phyloP scores from a whole-genome alignment of 2,888 invertebrate genomes.

The Epiblema foenella region DNA sequence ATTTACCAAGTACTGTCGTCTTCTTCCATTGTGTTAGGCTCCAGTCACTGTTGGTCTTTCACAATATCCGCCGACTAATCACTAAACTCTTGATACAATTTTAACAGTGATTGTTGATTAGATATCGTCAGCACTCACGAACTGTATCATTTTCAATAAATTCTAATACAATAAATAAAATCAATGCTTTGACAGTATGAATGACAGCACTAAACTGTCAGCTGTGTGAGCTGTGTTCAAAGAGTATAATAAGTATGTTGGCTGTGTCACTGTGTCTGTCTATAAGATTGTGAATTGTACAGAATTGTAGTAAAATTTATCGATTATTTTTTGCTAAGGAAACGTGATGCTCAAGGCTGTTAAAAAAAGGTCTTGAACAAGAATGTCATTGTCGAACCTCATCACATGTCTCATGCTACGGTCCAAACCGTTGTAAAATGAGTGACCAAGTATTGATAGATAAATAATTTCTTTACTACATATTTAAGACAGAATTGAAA shows the following conservation, averaged over 20 bases:
- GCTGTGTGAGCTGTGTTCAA: too few relatives aligned
- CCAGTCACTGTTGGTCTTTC: slow-evolving; percentile 18
- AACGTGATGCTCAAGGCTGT: slow-evolving; percentile 21
- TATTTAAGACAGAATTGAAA: too few relatives aligned
- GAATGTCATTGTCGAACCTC: slow-evolving; percentile 26
- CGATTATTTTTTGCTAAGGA: slow-evolving; percentile 13
- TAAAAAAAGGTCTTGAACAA: slow-evolving; percentile 22
- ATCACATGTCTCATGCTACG: slow-evolving; percentile 3
- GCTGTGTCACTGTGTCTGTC: background rate
- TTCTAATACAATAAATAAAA: slow-evolving; percentile 39
- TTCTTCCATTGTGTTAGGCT: slow-evolving; percentile 78
- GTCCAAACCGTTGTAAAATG: slow-evolving; percentile 9
- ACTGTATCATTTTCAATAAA: slow-evolving; percentile 14
- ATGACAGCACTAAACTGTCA: slow-evolving; percentile 25
- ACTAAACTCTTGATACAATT: slow-evolving; percentile 10
- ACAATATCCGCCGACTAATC: slow-evolving; percentile 29
- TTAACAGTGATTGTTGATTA: slow-evolving; percentile 33
- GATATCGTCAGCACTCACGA: slow-evolving; percentile 24
- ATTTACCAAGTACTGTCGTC: slow-evolving; percentile 87
- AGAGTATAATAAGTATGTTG: too few relatives aligned
- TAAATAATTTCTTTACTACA: too few relatives aligned
- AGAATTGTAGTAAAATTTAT: background rate
- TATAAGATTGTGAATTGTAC: too few relatives aligned
- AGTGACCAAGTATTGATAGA: too few relatives aligned
- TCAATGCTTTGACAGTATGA: slow-evolving; percentile 30